phyloP scores from a whole-genome alignment of 2,797 vertebrate species.

The Alca torda region DNA sequence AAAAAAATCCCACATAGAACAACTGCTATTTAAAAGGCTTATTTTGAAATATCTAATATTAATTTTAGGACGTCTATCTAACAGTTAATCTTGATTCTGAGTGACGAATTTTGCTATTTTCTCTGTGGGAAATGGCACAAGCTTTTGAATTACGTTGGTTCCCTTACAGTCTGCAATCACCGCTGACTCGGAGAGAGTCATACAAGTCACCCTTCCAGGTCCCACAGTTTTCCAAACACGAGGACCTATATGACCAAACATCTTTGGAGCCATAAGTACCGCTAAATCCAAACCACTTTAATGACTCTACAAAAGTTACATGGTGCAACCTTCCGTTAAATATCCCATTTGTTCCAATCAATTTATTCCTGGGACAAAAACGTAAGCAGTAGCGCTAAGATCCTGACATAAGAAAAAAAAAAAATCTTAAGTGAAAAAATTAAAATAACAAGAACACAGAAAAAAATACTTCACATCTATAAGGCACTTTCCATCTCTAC shows the following conservation, averaged over 20 bases:
- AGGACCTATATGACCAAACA: neutral
- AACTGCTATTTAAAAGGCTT: neutral
- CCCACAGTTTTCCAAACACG: neutral
- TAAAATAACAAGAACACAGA: neutral
- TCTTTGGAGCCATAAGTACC: neutral
- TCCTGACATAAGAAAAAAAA: neutral
- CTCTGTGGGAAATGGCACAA: neutral
- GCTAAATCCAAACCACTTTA: neutral
- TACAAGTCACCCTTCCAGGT: neutral
- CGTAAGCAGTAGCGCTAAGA: neutral
- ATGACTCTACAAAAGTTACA: neutral
- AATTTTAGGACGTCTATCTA: neutral
- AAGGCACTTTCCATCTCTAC: neutral
- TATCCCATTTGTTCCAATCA: neutral
- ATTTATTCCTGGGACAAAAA: neutral
- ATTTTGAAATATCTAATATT: neutral
- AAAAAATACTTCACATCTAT: neutral
- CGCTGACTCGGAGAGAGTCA: neutral
- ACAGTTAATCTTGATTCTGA: neutral
- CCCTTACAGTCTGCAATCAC: neutral
- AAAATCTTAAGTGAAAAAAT: neutral
- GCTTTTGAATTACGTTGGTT: neutral
- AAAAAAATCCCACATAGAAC: neutral
- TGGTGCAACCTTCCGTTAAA: rapidly evolving
- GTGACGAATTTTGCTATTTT: neutral